Percentiles rank a stretch among this genome's conserved stretches.
phyloP scores from a whole-genome alignment of 2,888 invertebrate genomes.

The Melipona beecheii region DNA sequence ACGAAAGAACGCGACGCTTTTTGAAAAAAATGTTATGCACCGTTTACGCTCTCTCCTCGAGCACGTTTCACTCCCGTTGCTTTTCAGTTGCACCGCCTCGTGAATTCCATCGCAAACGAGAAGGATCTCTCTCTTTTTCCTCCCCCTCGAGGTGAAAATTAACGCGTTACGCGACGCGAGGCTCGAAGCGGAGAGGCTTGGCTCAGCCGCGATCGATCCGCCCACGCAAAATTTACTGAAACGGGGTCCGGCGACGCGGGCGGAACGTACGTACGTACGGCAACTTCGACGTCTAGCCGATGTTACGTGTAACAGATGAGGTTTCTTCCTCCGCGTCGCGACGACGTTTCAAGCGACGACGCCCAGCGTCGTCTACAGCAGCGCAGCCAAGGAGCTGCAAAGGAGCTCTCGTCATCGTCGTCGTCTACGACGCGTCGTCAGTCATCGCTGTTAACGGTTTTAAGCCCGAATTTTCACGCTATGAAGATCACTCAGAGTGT shows the following conservation, averaged over 20 bases:
- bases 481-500: constrained; percentile 38
- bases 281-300: constrained; percentile 44
- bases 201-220: not conserved
- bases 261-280: not conserved
- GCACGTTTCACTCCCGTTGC: not conserved
- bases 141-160: not conserved
- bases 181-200: too few species aligned
- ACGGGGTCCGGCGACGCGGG: not conserved
- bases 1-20: not conserved
- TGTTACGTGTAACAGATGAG: constrained; percentile 48
- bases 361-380: constrained; percentile 19
- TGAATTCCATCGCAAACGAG: not conserved
- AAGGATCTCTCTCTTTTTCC: not conserved
- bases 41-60: not conserved
- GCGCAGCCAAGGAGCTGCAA: constrained; percentile 31
- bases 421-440: constrained; percentile 50
- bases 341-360: constrained; percentile 20
- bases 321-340: not conserved
- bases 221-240: constrained; percentile 6
- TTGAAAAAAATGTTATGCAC: not conserved
- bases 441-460: constrained; percentile 54
- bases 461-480: constrained; percentile 48
- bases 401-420: constrained; percentile 31
- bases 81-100: not conserved
- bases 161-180: too few species aligned